phyloP scores from a whole-genome alignment of 2,113 vertebrate species.

The Talpa occidentalis region DNA sequence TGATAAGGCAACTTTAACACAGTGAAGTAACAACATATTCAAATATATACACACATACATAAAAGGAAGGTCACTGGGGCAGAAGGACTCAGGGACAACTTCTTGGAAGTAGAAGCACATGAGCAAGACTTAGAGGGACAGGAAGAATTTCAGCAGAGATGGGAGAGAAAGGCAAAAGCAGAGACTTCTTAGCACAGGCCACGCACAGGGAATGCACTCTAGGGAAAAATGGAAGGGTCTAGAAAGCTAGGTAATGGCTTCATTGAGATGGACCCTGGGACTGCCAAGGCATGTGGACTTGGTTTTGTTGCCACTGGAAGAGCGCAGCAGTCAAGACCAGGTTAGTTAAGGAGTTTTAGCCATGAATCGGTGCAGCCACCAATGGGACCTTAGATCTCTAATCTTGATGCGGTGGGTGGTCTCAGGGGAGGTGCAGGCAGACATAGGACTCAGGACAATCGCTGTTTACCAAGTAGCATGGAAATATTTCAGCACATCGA shows the following conservation, averaged over 20 bases:
- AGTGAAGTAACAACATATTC: not conserved
- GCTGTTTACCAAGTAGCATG: not conserved
- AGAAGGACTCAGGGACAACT: not conserved
- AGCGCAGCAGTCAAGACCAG: not conserved
- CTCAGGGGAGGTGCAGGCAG: not conserved
- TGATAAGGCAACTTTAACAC: not conserved
- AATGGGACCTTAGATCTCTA: not conserved
- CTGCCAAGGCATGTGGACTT: not conserved
- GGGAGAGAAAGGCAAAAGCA: not conserved
- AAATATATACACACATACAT: not conserved
- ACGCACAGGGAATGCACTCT: not conserved
- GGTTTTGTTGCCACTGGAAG: not conserved
- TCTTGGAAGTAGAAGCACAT: not conserved
- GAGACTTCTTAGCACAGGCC: not conserved
- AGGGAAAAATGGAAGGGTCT: not conserved
- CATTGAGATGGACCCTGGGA: not conserved
- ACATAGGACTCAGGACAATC: no score
- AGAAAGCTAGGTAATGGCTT: not conserved
- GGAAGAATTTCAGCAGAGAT: not conserved
- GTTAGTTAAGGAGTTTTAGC: not conserved
- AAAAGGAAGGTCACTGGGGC: not conserved
- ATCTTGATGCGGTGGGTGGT: not conserved
- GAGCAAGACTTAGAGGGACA: not conserved
- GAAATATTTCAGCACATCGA: not conserved
- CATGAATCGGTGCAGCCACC: accelerated